These are phyloP conservation scores for Catamblyrhynchus diadema DNA, from an alignment of 2,797 vertebrate genomes.

Conservation along the genomic window DNA sequence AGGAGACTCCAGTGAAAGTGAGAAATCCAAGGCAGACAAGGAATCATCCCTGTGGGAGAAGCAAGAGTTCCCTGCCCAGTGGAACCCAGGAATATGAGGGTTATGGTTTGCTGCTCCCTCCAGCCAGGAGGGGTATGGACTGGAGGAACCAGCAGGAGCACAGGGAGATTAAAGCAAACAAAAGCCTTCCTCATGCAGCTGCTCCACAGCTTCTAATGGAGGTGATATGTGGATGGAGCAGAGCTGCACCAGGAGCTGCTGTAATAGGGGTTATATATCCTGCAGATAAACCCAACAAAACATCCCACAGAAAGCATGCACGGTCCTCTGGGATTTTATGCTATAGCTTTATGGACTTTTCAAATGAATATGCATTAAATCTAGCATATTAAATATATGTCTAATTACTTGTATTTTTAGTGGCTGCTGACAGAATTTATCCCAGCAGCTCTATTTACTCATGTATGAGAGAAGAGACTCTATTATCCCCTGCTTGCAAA, in stretches of 20 bases:
- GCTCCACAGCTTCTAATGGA: not conserved
- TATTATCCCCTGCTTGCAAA: slow-evolving; percentile 27
- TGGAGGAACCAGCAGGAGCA: not conserved
- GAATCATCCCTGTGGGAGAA: not conserved
- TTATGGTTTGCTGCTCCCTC: not conserved
- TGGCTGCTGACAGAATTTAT: slow-evolving; percentile 32
- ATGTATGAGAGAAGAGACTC: slow-evolving; percentile 2
- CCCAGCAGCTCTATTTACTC: slow-evolving; percentile 38
- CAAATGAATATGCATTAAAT: slow-evolving; percentile 26
- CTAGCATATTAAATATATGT: slow-evolving; percentile 45
- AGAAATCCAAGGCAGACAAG: not conserved
- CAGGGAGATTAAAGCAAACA: not conserved
- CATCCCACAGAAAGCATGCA: not conserved
- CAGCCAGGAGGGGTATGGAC: not conserved
- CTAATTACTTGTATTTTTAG: slow-evolving; percentile 50
- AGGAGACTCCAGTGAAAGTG: not conserved
- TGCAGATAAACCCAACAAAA: not conserved
- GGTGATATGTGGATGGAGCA: not conserved
- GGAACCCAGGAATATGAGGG: not conserved
- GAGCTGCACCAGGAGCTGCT: not conserved
- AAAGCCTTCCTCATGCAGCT: not conserved
- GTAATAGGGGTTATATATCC: not conserved
- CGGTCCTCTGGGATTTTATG: not conserved
- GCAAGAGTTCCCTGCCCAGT: not conserved
- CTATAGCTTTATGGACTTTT: not conserved